phyloP scores from a whole-genome alignment of 2,797 vertebrate species.

The Zenarchopterus dispar region DNA sequence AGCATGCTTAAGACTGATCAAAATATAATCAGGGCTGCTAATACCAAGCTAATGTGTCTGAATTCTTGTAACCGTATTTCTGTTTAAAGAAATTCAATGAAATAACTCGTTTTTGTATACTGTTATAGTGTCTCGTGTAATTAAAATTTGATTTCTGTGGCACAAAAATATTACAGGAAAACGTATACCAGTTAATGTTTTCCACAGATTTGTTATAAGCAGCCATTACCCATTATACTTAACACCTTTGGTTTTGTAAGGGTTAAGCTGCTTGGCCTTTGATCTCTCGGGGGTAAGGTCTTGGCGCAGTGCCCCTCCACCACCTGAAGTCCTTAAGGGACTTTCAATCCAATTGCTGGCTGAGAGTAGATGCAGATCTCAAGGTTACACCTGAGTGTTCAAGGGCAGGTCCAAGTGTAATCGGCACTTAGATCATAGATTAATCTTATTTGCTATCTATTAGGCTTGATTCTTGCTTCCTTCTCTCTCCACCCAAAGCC shows the following conservation, averaged over 20 bases:
- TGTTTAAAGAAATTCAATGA: conserved; percentile 1
- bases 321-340: conserved; percentile 77
- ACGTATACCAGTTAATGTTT: conserved; percentile 54
- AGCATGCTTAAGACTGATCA: conserved; percentile 10
- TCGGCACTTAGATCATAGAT: conserved; percentile 99
- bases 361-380: conserved; percentile 97
- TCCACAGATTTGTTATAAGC: conserved; percentile 69
- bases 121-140: conserved; percentile 13
- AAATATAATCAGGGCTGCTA: conserved; percentile 13
- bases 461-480: conserved; percentile 99
- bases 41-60: conserved; percentile 5
- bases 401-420: conserved; percentile 99
- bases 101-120: background rate
- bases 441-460: conserved; percentile 99
- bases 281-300: conserved; percentile 80
- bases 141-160: conserved; percentile 35
- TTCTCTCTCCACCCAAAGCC: conserved; percentile 97
- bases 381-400: conserved; percentile 99
- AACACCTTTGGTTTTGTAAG: conserved; percentile 82
- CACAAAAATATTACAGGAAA: conserved; percentile 15
- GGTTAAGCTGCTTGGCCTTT: conserved; percentile 86
- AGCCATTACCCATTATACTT: conserved; percentile 82
- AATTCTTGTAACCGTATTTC: background rate
- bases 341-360: conserved; percentile 94
- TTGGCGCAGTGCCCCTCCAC: conserved; percentile 79